Evolutionary conservation across 2,888 invertebrate genomes (phyloP).

Genomic region (Tyria jacobaeae): DNA sequence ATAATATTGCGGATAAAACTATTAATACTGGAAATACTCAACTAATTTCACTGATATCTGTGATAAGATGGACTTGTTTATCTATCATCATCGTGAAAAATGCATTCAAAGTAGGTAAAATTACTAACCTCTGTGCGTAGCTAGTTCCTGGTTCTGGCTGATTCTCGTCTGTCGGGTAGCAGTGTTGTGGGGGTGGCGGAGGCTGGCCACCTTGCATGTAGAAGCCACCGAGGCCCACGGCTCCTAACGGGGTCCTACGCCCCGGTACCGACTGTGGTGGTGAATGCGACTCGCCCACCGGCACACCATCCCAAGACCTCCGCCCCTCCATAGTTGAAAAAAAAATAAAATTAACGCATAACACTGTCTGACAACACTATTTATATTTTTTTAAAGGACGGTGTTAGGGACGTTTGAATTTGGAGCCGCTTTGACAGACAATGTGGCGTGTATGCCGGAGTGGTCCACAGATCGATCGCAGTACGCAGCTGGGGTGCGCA

Average conservation of each 20-base stretch:
- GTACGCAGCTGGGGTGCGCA: conserved; percentile 85
- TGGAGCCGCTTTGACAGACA: conserved; percentile 73
- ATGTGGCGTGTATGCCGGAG: conserved; percentile 66
- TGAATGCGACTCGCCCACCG: conserved; percentile 81
- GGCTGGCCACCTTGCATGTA: conserved; percentile 91
- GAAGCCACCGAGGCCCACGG: conserved; percentile 95
- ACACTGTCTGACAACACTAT: conserved; percentile 57
- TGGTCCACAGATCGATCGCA: conserved; percentile 84
- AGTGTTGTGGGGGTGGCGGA: conserved; percentile 84
- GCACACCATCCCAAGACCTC: conserved; percentile 82
- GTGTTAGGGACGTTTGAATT: conserved; percentile 55
- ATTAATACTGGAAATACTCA: neutral
- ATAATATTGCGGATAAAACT: conserved; percentile 23
- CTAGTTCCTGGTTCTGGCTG: conserved; percentile 89
- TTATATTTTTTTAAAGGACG: conserved; percentile 45
- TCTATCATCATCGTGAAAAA: neutral
- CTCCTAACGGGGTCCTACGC: conserved; percentile 92
- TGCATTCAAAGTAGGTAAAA: neutral
- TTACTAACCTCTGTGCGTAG: conserved; percentile 78
- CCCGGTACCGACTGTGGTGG: conserved; percentile 88
- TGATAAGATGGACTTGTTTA: neutral
- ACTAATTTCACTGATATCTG: neutral
- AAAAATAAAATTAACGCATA: conserved; percentile 67
- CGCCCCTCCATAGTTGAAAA: conserved; percentile 78
- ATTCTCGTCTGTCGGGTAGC: conserved; percentile 91